Conservation (phyloP, 2,888 invertebrate genomes). For the Anoplius nigerrimus region DNA sequence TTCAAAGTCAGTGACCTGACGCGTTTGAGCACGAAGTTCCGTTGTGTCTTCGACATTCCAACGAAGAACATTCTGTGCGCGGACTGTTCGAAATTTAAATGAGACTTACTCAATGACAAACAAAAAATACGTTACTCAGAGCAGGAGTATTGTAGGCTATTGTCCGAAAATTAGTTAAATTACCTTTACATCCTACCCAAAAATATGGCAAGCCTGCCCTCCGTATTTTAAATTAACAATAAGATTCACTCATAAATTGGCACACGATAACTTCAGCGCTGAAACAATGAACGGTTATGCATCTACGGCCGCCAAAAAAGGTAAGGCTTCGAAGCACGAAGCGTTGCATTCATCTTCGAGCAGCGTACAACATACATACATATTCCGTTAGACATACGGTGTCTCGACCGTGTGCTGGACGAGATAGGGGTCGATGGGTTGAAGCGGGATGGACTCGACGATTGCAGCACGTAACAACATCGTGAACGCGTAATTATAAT, state of each 20-base stretch:
- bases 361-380: slow-evolving; percentile 31
- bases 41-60: slow-evolving; percentile 40
- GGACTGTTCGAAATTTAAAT: too few species aligned
- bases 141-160: too few species aligned
- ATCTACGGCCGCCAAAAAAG: slow-evolving; percentile 50
- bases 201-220: too few species aligned
- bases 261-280: too few species aligned
- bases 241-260: too few species aligned
- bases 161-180: too few species aligned
- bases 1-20: slow-evolving; percentile 64
- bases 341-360: slow-evolving; percentile 46
- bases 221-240: too few species aligned
- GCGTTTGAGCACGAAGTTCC: slow-evolving; percentile 41
- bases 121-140: too few species aligned
- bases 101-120: too few species aligned
- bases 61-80: too few species aligned
- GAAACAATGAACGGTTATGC: slow-evolving; percentile 32
- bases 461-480: neutral
- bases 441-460: neutral
- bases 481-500: slow-evolving; percentile 38
- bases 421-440: too few species aligned
- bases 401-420: slow-evolving; percentile 41
- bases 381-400: slow-evolving; percentile 59
- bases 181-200: too few species aligned
- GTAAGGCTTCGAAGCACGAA: slow-evolving; percentile 46